These are phyloP conservation scores for Phyllotreta cruciferae DNA, from an alignment of 2,888 invertebrate genomes.

Conservation along the genomic window DNA sequence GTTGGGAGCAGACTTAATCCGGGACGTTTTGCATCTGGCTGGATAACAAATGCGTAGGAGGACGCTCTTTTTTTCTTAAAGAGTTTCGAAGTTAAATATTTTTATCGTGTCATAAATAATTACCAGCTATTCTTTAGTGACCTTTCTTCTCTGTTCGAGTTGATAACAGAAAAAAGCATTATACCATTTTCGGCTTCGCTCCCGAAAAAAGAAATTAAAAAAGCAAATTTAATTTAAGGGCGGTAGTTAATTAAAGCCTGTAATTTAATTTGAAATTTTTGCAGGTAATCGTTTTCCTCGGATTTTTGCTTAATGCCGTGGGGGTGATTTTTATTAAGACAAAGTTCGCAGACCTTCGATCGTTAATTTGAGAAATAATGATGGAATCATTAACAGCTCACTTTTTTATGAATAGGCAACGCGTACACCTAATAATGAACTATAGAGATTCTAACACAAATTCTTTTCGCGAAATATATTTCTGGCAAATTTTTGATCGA, in stretches of 20 bases:
- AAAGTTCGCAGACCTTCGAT: slow-evolving; percentile 7
- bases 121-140: slow-evolving; percentile 27
- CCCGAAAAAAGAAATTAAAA: slow-evolving; percentile 32
- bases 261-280: slow-evolving; percentile 37
- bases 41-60: slow-evolving; percentile 17
- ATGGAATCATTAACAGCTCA: slow-evolving; percentile 2
- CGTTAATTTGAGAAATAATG: slow-evolving; percentile 22
- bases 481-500: neutral
- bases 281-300: slow-evolving; percentile 34
- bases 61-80: slow-evolving; percentile 19
- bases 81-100: slow-evolving; percentile 25
- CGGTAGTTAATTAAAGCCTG: slow-evolving; percentile 34
- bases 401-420: too few species aligned
- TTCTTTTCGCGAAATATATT: too few species aligned
- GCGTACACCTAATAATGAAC: too few species aligned
- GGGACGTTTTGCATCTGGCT: slow-evolving; percentile 11
- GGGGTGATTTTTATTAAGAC: slow-evolving; percentile 19
- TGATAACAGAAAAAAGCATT: slow-evolving; percentile 27
- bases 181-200: slow-evolving; percentile 29
- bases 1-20: slow-evolving; percentile 3
- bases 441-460: too few species aligned
- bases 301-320: slow-evolving; percentile 18
- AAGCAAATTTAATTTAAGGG: slow-evolving; percentile 37
- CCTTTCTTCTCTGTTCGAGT: slow-evolving; percentile 21
- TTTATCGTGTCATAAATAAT: slow-evolving; percentile 26